Conservation (phyloP, 2,888 invertebrate species). For the Dorcus hopei region DNA sequence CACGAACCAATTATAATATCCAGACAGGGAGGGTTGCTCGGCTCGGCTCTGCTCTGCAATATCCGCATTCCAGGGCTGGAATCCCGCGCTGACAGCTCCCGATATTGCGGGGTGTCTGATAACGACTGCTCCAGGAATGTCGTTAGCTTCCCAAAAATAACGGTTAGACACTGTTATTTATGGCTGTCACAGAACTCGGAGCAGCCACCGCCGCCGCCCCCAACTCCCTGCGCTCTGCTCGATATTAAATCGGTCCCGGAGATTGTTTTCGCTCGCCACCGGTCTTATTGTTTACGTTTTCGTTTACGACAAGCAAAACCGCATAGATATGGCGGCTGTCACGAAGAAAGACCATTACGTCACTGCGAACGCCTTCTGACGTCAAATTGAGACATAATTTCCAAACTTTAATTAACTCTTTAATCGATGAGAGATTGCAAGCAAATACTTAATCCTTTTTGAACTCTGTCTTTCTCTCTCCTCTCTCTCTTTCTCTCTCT, state of each 20-base stretch:
- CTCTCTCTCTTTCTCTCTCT: no score
- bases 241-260: slow-evolving; percentile 39
- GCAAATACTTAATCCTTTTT: no score
- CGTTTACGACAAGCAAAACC: no score
- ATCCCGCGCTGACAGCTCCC: slow-evolving; percentile 40
- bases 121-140: slow-evolving; percentile 47
- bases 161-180: slow-evolving; percentile 50
- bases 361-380: no score
- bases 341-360: no score
- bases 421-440: no score
- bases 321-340: no score
- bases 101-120: slow-evolving; percentile 42
- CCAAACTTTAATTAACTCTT: no score
- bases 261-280: no score
- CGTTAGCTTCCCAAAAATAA: slow-evolving; percentile 52
- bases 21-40: slow-evolving; percentile 25
- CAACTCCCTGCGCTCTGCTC: slow-evolving; percentile 18
- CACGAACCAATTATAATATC: slow-evolving; percentile 38
- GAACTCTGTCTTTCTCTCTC: no score
- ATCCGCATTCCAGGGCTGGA: slow-evolving; percentile 49
- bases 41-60: slow-evolving; percentile 40
- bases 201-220: slow-evolving; percentile 9
- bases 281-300: no score
- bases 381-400: no score
- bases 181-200: slow-evolving; percentile 40